Conservation (phyloP, 2,888 invertebrate genomes). For the Heteromyza rotundicornis region DNA sequence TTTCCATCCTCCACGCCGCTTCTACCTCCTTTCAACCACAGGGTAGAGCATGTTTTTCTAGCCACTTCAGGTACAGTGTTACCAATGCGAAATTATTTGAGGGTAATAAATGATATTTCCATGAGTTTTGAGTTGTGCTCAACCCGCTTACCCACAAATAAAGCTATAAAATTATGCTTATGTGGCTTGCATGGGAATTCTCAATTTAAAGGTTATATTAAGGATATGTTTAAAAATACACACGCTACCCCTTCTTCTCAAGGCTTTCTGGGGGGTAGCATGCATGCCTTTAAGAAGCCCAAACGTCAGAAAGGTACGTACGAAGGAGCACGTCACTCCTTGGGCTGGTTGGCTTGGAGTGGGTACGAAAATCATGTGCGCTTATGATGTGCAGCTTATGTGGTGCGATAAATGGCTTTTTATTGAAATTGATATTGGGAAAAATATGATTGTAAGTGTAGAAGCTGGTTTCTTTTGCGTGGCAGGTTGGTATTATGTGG, state of each 20-base stretch:
- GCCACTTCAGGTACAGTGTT: no score
- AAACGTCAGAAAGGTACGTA: no score
- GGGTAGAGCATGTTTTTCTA: no score
- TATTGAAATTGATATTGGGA: constrained; percentile 61
- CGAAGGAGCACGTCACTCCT: not conserved
- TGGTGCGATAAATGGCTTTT: constrained; percentile 58
- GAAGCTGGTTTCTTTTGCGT: not conserved
- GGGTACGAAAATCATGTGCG: constrained; percentile 32
- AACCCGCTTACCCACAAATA: constrained; percentile 12
- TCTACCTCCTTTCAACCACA: no score
- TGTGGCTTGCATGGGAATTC: constrained; percentile 34
- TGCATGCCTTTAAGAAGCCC: not conserved
- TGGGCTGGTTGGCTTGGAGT: not conserved
- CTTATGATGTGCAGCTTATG: constrained; percentile 46
- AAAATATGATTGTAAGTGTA: constrained; percentile 32
- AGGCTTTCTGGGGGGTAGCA: not conserved
- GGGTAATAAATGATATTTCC: no score
- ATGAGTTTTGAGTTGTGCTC: no score
- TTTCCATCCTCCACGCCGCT: no score
- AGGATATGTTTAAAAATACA: not conserved
- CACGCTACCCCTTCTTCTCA: constrained; percentile 6
- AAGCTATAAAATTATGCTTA: constrained; percentile 53
- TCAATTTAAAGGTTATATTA: constrained; percentile 14
- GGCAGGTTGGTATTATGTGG: not conserved
- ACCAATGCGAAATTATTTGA: no score